These are phyloP conservation scores for Marmota flaviventris DNA, from an alignment of 2,113 vertebrate species.

Conservation along the genomic window DNA sequence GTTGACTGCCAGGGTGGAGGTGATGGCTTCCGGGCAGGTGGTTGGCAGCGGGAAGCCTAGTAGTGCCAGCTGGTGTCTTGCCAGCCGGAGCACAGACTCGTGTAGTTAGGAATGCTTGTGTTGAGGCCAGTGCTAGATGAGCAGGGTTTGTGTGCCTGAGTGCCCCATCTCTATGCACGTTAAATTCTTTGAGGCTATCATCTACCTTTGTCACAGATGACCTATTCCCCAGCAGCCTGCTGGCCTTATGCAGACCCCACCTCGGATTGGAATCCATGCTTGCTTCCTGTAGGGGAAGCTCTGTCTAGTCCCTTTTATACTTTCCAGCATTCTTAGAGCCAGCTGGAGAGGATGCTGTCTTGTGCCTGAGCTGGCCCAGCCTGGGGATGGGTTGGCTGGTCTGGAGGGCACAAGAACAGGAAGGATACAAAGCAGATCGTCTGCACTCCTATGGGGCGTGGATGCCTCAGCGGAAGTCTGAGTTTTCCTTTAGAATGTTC, in stretches of 20 bases:
- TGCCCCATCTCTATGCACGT: not conserved
- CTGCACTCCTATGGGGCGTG: not conserved
- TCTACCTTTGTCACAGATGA: not conserved
- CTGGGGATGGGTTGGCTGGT: not conserved
- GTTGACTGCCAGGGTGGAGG: not conserved
- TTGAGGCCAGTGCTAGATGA: not conserved
- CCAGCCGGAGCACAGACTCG: not conserved
- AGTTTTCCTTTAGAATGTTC: not conserved
- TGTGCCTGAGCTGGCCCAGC: not conserved
- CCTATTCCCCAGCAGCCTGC: not conserved
- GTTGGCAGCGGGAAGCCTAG: conserved; percentile 33
- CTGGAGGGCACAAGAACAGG: not conserved
- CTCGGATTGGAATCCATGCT: not conserved
- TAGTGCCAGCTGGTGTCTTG: conserved; percentile 48
- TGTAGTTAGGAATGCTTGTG: not conserved
- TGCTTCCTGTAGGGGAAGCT: not conserved
- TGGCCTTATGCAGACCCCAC: not conserved
- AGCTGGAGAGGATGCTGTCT: not conserved
- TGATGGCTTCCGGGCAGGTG: conserved; percentile 36
- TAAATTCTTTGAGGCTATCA: not conserved
- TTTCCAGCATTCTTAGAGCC: not conserved
- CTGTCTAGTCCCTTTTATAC: not conserved
- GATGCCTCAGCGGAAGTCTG: not conserved
- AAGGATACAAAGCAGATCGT: not conserved
- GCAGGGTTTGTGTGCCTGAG: rapidly evolving